Evolutionary conservation across 2,888 invertebrate species (phyloP), one percentile per base, ranked within the genome.

Genomic region (Trichopoda pennipes): DNA sequence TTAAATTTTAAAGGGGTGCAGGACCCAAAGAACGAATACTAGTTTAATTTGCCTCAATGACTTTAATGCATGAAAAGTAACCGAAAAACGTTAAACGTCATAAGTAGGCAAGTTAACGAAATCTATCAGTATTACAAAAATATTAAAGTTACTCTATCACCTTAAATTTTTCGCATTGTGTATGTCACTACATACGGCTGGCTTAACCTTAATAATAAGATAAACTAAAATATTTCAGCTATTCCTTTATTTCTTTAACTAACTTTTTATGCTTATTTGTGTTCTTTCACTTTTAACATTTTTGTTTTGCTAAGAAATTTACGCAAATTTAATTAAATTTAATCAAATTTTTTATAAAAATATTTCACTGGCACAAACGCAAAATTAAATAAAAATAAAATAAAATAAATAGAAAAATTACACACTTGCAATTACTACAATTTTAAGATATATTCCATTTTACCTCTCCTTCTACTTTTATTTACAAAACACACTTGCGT

Each of bases 391-490:
- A 7, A 58, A 19, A 49, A 38, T 35, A 1, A 7, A 14, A 42
- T 8, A 58, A 19, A 49, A 38, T 35, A 47, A 53, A 42, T 19
- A 66, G 38, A 60, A 38, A 63, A 61, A 44, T n/a, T 69, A 47
- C 69, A 68, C 61, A 21, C 14, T 68, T 60, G 76, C 63, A 76
- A 61, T 44, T 68, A 38, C 49, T 60, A 44, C 35, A 44, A 35
- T 16, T 76, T 69, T 69, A n/a, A n/a, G n/a, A 21, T 77, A 61
- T 44, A 63, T 63, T 53, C 19, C 23, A 19, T 49, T 70, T 63
- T 70, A 32, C 19, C n/a, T 60, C 6, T 60, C 7, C 66, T 73
- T 77, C 6, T n/a, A 53, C 7, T 55, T 38, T 3, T 38, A 12
- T 60, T 51, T 60, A 63, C 69, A 68, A n/a, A 49, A 51, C 2